Base-by-base conservation (phyloP, 2,888 invertebrate species). In the Dusona sp. region DNA sequence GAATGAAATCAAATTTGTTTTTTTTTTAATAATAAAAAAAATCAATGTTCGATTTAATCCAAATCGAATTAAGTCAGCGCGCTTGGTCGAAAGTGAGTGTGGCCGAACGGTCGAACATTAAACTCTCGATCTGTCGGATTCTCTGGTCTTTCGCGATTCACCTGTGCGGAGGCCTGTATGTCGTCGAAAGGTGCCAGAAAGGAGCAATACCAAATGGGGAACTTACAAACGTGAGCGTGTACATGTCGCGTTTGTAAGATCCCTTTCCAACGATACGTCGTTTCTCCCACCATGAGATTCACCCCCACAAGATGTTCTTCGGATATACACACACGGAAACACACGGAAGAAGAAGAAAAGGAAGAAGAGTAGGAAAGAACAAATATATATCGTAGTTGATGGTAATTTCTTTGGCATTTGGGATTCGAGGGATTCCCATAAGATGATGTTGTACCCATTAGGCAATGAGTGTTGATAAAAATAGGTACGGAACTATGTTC, bases 31-130 rank as follows among this genome's bases (percentile, higher is more conserved):
- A 48, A 48, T 0, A 11, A n/a, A 38, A 0, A 36, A 61, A 36
- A 61, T 64, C 38, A 42, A 25, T 29, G 11, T 6, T 51, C n/a
- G 42, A 54, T 80, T 65, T 68, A 36, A 36, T 57, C 19, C 42
- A 33, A 38, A 65, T 57, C 25, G 64, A 67, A 73, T 80, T 38
- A 48, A 72, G 78, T 79, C 33, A 19, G 79, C 79, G 72, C 70
- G 70, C 70, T 79, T 72, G 19, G 48, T 48, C 72, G 48, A 72
- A 72, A 79, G 79, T 54, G 45, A 48, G 61, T 51, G 79, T 45
- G 33, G 29, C 64, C 36, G 45, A 54, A 22, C 36, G 79, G 9
- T 45, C 72, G 48, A 72, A 79, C 72, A 61, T 72, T 57, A n/a
- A 42, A 65, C 64, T 77, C 75, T 45, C 51, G 64, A 13, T 78